These are phyloP conservation scores for Drosophila limbata DNA, from an alignment of 2,888 invertebrate genomes.

Conservation along the genomic window DNA sequence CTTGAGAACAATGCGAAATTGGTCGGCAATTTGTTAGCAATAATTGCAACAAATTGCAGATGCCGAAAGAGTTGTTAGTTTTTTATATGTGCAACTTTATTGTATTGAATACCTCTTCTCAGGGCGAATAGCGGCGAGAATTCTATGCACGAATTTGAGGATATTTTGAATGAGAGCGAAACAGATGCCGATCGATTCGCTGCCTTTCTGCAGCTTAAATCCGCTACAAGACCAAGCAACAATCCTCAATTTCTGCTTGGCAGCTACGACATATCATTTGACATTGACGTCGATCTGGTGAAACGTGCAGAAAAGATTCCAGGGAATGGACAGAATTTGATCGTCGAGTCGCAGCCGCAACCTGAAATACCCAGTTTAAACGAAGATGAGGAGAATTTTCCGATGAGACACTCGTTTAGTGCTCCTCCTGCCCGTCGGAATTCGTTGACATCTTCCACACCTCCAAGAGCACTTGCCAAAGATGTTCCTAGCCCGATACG, in stretches of 20 bases:
- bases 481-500: neutral
- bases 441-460: neutral
- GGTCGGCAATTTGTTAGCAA: no score
- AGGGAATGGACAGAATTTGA: neutral
- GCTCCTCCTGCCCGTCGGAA: neutral
- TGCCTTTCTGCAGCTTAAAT: slow-evolving; percentile 32
- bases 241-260: slow-evolving; percentile 20
- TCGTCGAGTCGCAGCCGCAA: slow-evolving; percentile 21
- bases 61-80: no score
- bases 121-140: slow-evolving; percentile 33
- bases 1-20: no score
- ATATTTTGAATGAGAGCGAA: slow-evolving; percentile 23
- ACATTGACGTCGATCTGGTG: slow-evolving; percentile 43
- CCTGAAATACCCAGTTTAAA: neutral
- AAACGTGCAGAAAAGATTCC: slow-evolving; percentile 6
- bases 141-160: slow-evolving; percentile 42
- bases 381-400: neutral
- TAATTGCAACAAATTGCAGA: no score
- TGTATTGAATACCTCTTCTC: slow-evolving; percentile 15
- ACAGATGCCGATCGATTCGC: slow-evolving; percentile 13
- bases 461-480: neutral
- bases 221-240: neutral
- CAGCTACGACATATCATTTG: slow-evolving; percentile 39
- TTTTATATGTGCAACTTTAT: no score
- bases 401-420: neutral